Percentiles rank a stretch among this genome's conserved stretches.
These are phyloP conservation scores for Eupithecia subfuscata DNA, from an alignment of 2,888 invertebrate species.

Conservation along the genomic window DNA sequence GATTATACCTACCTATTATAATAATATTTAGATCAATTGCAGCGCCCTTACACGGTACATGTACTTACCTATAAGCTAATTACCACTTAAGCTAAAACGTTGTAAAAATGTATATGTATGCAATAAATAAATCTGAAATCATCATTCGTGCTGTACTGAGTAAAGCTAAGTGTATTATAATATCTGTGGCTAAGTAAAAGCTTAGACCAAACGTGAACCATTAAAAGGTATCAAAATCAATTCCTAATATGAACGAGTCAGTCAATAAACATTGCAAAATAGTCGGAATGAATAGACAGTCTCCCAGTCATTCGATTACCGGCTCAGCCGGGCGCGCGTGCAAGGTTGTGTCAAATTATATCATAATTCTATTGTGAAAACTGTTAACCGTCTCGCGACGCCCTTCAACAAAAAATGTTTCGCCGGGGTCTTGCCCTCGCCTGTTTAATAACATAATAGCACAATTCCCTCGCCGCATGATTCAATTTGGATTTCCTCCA, in stretches of 20 bases:
- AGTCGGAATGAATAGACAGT: slow-evolving; percentile 26
- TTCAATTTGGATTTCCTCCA: slow-evolving; percentile 88
- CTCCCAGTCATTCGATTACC: slow-evolving; percentile 42
- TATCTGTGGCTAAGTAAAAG: no score
- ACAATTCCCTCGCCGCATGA: slow-evolving; percentile 87
- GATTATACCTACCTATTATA: no score
- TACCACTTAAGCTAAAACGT: no score
- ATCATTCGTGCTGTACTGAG: no score
- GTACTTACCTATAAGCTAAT: no score
- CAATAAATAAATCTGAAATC: no score
- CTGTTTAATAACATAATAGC: slow-evolving; percentile 88
- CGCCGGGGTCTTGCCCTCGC: slow-evolving; percentile 84
- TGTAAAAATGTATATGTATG: no score
- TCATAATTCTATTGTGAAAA: slow-evolving; percentile 84
- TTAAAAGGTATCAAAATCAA: not conserved
- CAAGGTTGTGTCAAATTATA: slow-evolving; percentile 81
- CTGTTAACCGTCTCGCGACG: slow-evolving; percentile 82
- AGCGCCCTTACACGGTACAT: no score
- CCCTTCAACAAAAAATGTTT: slow-evolving; percentile 79
- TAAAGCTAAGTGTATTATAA: no score
- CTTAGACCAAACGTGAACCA: not conserved
- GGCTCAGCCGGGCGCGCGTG: slow-evolving; percentile 49
- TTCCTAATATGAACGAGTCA: not conserved
- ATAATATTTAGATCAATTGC: no score
- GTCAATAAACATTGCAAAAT: slow-evolving; percentile 8